phyloP scores from a whole-genome alignment of 2,113 vertebrate genomes.

The Muscicapa adusta region DNA sequence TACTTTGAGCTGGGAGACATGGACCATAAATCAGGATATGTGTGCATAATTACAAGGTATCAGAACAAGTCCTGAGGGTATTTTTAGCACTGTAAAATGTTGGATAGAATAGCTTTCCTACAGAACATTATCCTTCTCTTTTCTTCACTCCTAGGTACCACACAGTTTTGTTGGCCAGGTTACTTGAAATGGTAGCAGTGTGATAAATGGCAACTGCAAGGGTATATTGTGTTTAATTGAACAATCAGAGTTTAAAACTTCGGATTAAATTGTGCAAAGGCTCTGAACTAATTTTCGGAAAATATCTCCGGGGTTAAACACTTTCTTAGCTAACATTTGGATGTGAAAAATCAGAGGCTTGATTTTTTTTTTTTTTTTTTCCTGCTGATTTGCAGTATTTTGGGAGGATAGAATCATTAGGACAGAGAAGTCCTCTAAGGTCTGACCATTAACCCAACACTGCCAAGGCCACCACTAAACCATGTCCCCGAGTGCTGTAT shows the following conservation, averaged over 20 bases:
- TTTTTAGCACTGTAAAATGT: slow-evolving; percentile 44
- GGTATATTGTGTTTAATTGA: slow-evolving; percentile 42
- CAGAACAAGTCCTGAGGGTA: slow-evolving; percentile 48
- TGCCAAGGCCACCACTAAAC: background rate
- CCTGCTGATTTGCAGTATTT: background rate
- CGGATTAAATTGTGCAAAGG: slow-evolving; percentile 43
- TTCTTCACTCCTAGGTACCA: slow-evolving; percentile 17
- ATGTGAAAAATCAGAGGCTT: background rate
- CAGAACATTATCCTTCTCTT: slow-evolving; percentile 38
- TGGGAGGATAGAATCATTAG: background rate
- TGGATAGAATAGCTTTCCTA: slow-evolving; percentile 21
- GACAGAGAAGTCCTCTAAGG: background rate
- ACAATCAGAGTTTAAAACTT: slow-evolving; percentile 40
- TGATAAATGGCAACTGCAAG: slow-evolving; percentile 31
- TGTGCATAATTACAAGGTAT: slow-evolving; percentile 68
- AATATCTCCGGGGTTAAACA: background rate
- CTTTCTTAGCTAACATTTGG: background rate
- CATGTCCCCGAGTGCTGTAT: background rate
- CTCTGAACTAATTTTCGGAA: slow-evolving; percentile 33
- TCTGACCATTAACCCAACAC: background rate
- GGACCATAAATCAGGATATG: slow-evolving; percentile 63
- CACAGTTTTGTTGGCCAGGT: background rate
- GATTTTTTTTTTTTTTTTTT: background rate
- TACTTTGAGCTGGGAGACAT: slow-evolving; percentile 58
- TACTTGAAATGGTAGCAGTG: background rate